Evolutionary conservation across 2,888 invertebrate species (phyloP).

Genomic region (Meloe dianella): DNA sequence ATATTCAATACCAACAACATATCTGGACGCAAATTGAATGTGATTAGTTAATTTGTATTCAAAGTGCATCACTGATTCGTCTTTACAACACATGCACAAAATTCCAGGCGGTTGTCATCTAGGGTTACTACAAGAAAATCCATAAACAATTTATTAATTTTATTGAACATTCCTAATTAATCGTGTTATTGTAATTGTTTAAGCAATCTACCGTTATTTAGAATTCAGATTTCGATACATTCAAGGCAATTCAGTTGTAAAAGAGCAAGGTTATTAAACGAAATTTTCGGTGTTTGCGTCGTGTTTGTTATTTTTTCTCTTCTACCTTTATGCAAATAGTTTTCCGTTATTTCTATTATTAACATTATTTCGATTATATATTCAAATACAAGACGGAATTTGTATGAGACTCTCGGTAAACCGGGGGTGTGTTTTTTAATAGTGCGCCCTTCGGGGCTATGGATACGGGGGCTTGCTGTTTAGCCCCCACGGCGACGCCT

Average conservation of each 20-base stretch:
- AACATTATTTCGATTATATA: not conserved
- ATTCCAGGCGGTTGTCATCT: conserved; percentile 11
- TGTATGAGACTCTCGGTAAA: conserved; percentile 33
- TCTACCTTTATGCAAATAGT: too few relatives aligned
- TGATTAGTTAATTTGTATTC: conserved; percentile 48
- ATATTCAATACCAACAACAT: conserved; percentile 45
- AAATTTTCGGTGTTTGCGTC: not conserved
- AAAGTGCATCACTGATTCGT: conserved; percentile 26
- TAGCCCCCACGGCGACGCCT: conserved; percentile 55
- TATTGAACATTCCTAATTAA: not conserved
- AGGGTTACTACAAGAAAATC: not conserved
- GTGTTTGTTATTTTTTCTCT: not conserved
- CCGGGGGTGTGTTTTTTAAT: conserved; percentile 36
- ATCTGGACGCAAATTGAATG: conserved; percentile 45
- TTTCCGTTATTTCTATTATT: conserved; percentile 14
- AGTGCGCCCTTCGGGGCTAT: conserved; percentile 52
- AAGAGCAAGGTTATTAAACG: conserved; percentile 28
- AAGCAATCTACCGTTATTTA: not conserved
- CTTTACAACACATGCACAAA: conserved; percentile 13
- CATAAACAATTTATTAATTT: not conserved
- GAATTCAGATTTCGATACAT: conserved; percentile 3
- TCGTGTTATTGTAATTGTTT: not conserved
- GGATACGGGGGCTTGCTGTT: conserved; percentile 58
- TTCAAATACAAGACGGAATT: not conserved
- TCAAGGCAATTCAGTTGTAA: conserved; percentile 26